A percentile compares a stretch with the other conserved stretches of the same genome.
Evolutionary conservation across 2,888 invertebrate species (phyloP).

Genomic region (Brachyptera putata): DNA sequence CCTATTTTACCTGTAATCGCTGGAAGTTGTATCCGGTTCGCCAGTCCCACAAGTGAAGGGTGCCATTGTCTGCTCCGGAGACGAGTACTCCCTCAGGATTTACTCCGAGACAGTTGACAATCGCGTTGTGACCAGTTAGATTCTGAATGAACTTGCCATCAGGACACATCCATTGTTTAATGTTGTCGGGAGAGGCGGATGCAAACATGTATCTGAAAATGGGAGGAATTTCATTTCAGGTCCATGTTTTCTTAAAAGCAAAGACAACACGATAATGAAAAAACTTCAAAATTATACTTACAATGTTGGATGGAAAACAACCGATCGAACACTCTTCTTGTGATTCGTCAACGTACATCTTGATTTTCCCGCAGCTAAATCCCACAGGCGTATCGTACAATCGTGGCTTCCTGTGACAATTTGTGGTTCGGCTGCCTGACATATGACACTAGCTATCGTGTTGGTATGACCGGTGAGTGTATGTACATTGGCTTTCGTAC

Average conservation of each 20-base stretch:
- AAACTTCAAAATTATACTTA: conserved; percentile 41
- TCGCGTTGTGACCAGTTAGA: conserved; percentile 93
- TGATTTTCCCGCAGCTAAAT: conserved; percentile 92
- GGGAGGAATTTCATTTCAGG: too few species aligned
- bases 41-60: conserved; percentile 98
- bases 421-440: conserved; percentile 92
- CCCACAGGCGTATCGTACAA: conserved; percentile 95
- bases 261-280: neutral
- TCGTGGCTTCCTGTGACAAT: conserved; percentile 93
- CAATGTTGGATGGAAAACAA: conserved; percentile 70
- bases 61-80: conserved; percentile 97
- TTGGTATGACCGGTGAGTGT: conserved; percentile 94
- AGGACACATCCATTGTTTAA: conserved; percentile 98
- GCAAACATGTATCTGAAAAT: conserved; percentile 80
- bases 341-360: conserved; percentile 95
- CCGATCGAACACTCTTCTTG: conserved; percentile 87
- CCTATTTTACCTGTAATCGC: conserved; percentile 67
- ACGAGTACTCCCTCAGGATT: conserved; percentile 95
- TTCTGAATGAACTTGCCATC: conserved; percentile 97
- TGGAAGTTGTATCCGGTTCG: conserved; percentile 99
- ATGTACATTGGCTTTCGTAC: conserved; percentile 97
- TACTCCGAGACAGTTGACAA: conserved; percentile 92
- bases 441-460: conserved; percentile 91
- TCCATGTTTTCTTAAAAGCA: too few species aligned
- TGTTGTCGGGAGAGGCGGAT: conserved; percentile 96